phyloP scores from a whole-genome alignment of 2,888 invertebrate genomes.

The Cheilosia scutellata region DNA sequence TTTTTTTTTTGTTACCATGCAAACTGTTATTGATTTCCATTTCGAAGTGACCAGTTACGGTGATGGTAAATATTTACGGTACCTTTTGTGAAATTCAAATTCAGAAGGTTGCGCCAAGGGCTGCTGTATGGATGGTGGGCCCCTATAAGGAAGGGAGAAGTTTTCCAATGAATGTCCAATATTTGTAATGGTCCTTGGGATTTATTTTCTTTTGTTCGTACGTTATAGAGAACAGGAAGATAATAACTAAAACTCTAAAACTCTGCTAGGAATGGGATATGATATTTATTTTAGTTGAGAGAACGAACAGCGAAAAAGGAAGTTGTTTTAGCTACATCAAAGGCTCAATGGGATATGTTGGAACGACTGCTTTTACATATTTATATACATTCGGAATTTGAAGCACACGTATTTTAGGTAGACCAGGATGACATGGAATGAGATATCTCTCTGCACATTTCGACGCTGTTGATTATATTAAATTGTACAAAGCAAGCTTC shows the following conservation, averaged over 20 bases:
- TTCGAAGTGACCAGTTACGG: constrained; percentile 59
- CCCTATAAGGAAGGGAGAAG: constrained; percentile 39
- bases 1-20: constrained; percentile 68
- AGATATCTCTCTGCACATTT: too few species aligned
- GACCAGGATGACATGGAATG: too few species aligned
- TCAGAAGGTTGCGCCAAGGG: constrained; percentile 40
- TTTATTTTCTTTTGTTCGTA: constrained; percentile 1
- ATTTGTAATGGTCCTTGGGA: constrained; percentile 57
- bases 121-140: constrained; percentile 1
- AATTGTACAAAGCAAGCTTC: too few species aligned
- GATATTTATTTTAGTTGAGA: constrained; percentile 23
- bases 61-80: constrained; percentile 71
- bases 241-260: constrained; percentile 27
- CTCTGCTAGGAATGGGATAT: background rate
- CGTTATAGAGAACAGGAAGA: constrained; percentile 10
- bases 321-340: too few species aligned
- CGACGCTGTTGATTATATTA: too few species aligned
- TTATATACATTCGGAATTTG: too few species aligned
- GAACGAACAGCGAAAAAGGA: background rate
- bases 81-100: constrained; percentile 74
- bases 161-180: constrained; percentile 66
- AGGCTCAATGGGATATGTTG: too few species aligned
- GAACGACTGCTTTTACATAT: too few species aligned
- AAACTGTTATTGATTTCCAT: constrained; percentile 75
- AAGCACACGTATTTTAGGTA: too few species aligned